Evolutionary conservation across 2,888 invertebrate species (phyloP).

Genomic region (Lepidochrysops patricia): DNA sequence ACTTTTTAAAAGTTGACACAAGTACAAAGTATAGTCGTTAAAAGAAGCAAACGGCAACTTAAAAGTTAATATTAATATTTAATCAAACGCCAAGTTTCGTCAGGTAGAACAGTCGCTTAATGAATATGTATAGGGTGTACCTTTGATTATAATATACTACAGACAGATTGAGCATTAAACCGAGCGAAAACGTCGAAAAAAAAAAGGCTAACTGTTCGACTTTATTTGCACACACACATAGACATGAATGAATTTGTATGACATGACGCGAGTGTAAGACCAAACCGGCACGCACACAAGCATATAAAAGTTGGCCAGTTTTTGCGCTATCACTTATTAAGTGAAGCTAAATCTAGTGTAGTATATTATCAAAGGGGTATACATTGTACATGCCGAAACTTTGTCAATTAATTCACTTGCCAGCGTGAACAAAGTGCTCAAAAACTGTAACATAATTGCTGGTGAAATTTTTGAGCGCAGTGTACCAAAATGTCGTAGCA

Average conservation of each 20-base stretch:
- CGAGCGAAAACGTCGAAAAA: no score
- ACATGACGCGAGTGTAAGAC: no score
- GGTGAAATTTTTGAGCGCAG: not conserved
- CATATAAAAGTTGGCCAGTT: no score
- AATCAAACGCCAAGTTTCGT: slow-evolving; percentile 13
- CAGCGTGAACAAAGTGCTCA: slow-evolving; percentile 28
- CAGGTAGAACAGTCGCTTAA: slow-evolving; percentile 16
- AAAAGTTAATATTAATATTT: slow-evolving; percentile 10
- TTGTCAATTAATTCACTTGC: slow-evolving; percentile 42
- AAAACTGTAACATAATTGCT: slow-evolving; percentile 14
- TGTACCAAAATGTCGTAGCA: not conserved
- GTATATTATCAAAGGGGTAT: no score
- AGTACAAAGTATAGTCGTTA: not conserved
- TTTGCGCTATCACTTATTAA: no score
- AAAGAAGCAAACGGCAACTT: not conserved
- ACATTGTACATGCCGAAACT: slow-evolving; percentile 39
- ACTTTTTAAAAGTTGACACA: not conserved
- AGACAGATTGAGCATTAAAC: no score
- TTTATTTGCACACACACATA: no score
- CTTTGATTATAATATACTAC: no score
- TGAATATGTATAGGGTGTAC: slow-evolving; percentile 21
- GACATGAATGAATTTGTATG: no score
- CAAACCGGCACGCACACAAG: no score
- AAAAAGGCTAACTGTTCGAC: no score
- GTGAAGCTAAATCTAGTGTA: no score